phyloP scores from a whole-genome alignment of 2,113 vertebrate species.

The Nansenia antarctica region DNA sequence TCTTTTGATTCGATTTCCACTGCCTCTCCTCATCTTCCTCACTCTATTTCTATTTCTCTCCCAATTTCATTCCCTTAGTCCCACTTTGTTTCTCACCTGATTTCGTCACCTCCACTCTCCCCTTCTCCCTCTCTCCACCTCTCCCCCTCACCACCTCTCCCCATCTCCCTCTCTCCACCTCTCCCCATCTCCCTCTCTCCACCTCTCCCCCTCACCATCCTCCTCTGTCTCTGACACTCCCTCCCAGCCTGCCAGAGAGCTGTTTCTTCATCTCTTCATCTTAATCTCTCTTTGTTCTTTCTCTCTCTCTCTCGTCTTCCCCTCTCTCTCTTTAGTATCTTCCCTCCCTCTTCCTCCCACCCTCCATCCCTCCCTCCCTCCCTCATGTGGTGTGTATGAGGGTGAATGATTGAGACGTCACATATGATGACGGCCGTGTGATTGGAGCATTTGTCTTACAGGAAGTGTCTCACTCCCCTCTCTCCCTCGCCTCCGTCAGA shows the following conservation, averaged over 20 bases:
- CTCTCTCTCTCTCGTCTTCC: slow-evolving; percentile 1
- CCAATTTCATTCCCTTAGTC: background rate
- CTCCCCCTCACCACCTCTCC: background rate
- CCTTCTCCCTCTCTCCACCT: background rate
- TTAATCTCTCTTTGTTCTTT: slow-evolving; percentile 2
- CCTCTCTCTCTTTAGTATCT: slow-evolving; percentile 5
- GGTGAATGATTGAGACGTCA: slow-evolving; percentile 11
- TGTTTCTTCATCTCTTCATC: background rate
- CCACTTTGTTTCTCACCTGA: background rate
- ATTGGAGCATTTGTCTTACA: background rate
- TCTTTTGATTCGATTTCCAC: background rate
- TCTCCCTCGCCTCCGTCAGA: background rate
- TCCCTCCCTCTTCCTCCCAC: background rate
- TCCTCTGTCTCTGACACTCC: background rate
- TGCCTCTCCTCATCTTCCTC: background rate
- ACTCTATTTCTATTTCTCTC: background rate
- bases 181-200: background rate
- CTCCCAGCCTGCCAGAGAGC: background rate
- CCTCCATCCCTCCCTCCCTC: background rate
- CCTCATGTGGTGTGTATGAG: background rate
- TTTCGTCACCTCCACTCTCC: background rate
- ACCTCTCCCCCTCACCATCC: background rate
- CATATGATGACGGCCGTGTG: background rate
- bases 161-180: background rate
- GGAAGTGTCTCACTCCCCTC: background rate